Conservation (phyloP, 53 echinoderm and acorn worm genomes). For the Arbacia lixula region DNA sequence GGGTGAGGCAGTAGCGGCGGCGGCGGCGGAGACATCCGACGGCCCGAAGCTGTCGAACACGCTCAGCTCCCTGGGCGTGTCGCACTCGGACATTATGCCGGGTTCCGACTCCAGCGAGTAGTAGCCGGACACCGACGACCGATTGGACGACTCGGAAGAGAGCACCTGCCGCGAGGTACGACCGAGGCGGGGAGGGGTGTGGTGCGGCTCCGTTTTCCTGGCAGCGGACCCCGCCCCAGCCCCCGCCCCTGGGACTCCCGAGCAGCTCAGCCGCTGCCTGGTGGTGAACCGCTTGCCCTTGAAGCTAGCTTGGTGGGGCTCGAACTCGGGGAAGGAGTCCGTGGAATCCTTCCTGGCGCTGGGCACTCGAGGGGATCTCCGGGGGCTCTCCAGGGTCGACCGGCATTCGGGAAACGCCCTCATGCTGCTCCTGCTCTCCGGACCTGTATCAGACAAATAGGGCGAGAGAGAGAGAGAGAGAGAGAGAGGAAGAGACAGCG, state of each 20-base stretch:
- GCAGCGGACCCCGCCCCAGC: neutral
- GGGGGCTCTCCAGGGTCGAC: neutral
- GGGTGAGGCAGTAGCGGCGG: neutral
- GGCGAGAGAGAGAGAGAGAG: too few species aligned
- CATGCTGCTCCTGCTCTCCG: neutral
- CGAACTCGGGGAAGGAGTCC: conserved; percentile 37
- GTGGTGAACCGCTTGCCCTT: conserved; percentile 27
- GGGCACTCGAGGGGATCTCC: conserved; percentile 8
- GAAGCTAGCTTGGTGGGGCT: conserved; percentile 20
- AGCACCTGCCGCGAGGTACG: conserved; percentile 58
- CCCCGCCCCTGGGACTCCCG: neutral
- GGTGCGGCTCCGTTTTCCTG: neutral
- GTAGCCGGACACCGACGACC: conserved; percentile 63
- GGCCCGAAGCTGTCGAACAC: conserved; percentile 54
- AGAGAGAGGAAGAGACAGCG: too few species aligned
- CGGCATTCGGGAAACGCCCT: neutral
- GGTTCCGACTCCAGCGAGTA: conserved; percentile 61
- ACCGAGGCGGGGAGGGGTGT: neutral
- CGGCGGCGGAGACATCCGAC: neutral
- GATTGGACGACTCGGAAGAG: conserved; percentile 51
- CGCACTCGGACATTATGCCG: conserved; percentile 43
- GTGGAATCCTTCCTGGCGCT: conserved; percentile 14
- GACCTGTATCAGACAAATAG: neutral
- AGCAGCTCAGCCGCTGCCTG: conserved; percentile 14
- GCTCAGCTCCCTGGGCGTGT: conserved; percentile 22